A percentile compares a stretch with the other conserved stretches of the same genome.
phyloP scores from a whole-genome alignment of 2,888 invertebrate species.

The Hybos culiciformis region DNA sequence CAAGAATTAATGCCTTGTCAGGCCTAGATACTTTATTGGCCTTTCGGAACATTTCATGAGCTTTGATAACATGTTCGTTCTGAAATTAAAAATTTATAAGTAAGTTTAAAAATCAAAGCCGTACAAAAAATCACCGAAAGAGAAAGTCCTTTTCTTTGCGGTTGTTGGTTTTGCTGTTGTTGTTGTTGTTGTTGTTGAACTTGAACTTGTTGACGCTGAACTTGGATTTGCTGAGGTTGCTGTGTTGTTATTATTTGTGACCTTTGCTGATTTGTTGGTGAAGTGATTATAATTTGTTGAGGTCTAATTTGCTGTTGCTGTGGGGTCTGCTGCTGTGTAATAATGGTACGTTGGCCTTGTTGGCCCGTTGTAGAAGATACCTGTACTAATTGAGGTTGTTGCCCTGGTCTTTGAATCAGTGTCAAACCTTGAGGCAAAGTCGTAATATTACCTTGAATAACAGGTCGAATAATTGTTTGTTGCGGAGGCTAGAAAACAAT shows the following conservation, averaged over 20 bases:
- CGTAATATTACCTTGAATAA: constrained; percentile 29
- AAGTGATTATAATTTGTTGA: constrained; percentile 20
- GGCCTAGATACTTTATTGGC: constrained; percentile 93
- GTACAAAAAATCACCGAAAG: constrained; percentile 26
- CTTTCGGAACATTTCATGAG: constrained; percentile 93
- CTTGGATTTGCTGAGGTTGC: constrained; percentile 31
- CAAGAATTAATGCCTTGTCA: constrained; percentile 92
- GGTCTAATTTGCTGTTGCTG: constrained; percentile 23
- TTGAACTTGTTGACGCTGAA: constrained; percentile 23
- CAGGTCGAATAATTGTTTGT: constrained; percentile 34
- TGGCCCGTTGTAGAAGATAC: constrained; percentile 28
- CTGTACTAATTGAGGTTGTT: constrained; percentile 35
- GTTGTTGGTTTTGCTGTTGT: constrained; percentile 32
- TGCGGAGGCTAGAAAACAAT: constrained; percentile 24
- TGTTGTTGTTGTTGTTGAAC: constrained; percentile 26
- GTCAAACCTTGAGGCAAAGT: constrained; percentile 34
- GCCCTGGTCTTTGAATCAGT: constrained; percentile 34
- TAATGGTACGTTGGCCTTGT: constrained; percentile 28
- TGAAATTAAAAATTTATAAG: constrained; percentile 32
- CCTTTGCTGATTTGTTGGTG: no score
- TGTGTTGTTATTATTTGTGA: constrained; percentile 31
- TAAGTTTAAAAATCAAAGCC: neutral
- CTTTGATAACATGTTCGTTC: constrained; percentile 93
- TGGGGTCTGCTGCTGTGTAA: constrained; percentile 18
- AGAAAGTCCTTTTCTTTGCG: constrained; percentile 31